These are phyloP conservation scores for Caenorhabditis latens DNA, from an alignment of 1,140 invertebrate species.

Conservation along the genomic window DNA sequence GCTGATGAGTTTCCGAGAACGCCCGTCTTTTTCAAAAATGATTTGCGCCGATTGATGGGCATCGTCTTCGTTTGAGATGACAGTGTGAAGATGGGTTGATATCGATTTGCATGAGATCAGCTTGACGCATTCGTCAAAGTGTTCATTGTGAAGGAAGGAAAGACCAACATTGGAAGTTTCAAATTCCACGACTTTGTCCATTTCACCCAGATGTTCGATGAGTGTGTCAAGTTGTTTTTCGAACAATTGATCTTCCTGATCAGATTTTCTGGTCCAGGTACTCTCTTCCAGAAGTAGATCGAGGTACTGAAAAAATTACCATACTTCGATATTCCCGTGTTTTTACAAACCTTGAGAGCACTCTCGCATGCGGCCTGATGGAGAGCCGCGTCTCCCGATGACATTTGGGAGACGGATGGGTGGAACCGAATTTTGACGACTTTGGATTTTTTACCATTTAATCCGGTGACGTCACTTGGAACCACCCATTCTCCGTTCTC, in stretches of 20 bases:
- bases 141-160: slow-evolving; percentile 21
- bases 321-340: background rate
- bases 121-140: slow-evolving; percentile 26
- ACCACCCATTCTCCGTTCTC: slow-evolving; percentile 49
- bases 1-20: slow-evolving; percentile 1
- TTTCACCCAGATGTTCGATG: slow-evolving; percentile 9
- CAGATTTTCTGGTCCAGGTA: slow-evolving; percentile 19
- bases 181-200: slow-evolving; percentile 37
- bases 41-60: slow-evolving; percentile 34
- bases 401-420: slow-evolving; percentile 30
- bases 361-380: slow-evolving; percentile 42
- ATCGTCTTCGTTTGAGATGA: slow-evolving; percentile 35
- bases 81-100: slow-evolving; percentile 31
- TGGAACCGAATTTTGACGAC: slow-evolving; percentile 40
- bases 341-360: slow-evolving; percentile 2
- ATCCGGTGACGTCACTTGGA: slow-evolving; percentile 42
- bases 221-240: slow-evolving; percentile 21
- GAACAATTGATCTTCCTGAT: slow-evolving; percentile 10
- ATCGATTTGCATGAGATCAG: slow-evolving; percentile 54
- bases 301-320: slow-evolving; percentile 13
- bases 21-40: slow-evolving; percentile 9
- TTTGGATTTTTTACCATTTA: slow-evolving; percentile 36
- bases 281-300: slow-evolving; percentile 38
- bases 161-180: background rate
- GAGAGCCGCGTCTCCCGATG: slow-evolving; percentile 28